These are phyloP conservation scores for Sebastolobus alascanus DNA, from an alignment of 2,797 vertebrate species.

Conservation along the genomic window DNA sequence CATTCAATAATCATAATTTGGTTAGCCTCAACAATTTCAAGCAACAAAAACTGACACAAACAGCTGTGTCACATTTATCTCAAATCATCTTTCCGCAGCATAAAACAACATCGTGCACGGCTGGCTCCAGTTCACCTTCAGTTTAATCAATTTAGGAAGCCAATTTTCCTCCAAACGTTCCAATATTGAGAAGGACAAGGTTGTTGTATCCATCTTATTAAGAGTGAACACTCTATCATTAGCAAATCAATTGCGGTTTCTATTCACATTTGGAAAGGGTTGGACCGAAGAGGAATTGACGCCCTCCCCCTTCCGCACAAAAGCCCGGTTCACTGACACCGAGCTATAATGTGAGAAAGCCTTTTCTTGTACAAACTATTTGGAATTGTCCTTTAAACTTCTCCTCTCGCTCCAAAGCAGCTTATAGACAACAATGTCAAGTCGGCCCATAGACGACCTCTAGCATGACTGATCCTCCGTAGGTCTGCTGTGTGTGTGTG, in stretches of 20 bases:
- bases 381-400: slow-evolving; percentile 75
- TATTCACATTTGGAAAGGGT: slow-evolving; percentile 63
- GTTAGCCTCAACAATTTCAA: slow-evolving; percentile 39
- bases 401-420: slow-evolving; percentile 72
- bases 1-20: slow-evolving; percentile 45
- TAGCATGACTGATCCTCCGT: slow-evolving; percentile 74
- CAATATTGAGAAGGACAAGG: slow-evolving; percentile 58
- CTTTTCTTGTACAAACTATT: slow-evolving; percentile 61
- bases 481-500: slow-evolving; percentile 48
- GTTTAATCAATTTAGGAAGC: slow-evolving; percentile 76
- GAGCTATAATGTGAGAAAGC: slow-evolving; percentile 47
- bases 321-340: slow-evolving; percentile 58
- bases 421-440: slow-evolving; percentile 78
- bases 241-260: slow-evolving; percentile 78
- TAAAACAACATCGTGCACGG: slow-evolving; percentile 67
- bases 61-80: slow-evolving; percentile 68
- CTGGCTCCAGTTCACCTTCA: slow-evolving; percentile 66
- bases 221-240: slow-evolving; percentile 71
- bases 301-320: slow-evolving; percentile 52
- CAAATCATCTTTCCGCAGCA: slow-evolving; percentile 67
- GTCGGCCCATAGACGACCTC: slow-evolving; percentile 68
- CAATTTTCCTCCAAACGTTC: slow-evolving; percentile 62
- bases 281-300: slow-evolving; percentile 49
- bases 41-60: slow-evolving; percentile 38
- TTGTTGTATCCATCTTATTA: slow-evolving; percentile 68